A percentile compares a stretch with the other conserved stretches of the same genome.
phyloP scores from a whole-genome alignment of 37 sponge, comb jelly and placozoan genomes.

The Chondrosia reniformis region DNA sequence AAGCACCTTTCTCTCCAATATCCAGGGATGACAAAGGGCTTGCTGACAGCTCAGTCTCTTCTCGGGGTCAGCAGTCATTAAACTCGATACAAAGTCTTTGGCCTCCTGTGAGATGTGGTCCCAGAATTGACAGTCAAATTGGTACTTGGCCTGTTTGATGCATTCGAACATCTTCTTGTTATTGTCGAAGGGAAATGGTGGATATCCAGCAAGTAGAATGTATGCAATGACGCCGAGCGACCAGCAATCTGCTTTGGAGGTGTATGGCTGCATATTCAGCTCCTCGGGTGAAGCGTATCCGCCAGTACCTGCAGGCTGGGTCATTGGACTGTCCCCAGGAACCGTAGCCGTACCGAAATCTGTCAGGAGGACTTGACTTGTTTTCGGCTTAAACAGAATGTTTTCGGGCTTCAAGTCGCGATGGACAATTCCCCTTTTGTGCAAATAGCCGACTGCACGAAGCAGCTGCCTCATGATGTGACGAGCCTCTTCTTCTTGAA shows the following conservation, averaged over 20 bases:
- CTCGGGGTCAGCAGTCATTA: not conserved
- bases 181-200: slow-evolving; percentile 7
- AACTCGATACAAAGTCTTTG: slow-evolving; percentile 22
- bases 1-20: slow-evolving; percentile 7
- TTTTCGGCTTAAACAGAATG: slow-evolving; percentile 13
- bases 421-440: slow-evolving; percentile 13
- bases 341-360: slow-evolving; percentile 23
- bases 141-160: not conserved
- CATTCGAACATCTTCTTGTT: not conserved
- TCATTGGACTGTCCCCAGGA: slow-evolving; percentile 5
- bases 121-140: slow-evolving; percentile 18
- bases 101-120: slow-evolving; percentile 11
- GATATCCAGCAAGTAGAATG: slow-evolving; percentile 18
- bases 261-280: slow-evolving; percentile 6
- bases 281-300: slow-evolving; percentile 21
- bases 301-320: not conserved
- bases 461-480: slow-evolving; percentile 16
- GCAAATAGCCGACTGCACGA: not conserved
- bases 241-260: not conserved
- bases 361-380: slow-evolving; percentile 7
- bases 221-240: slow-evolving; percentile 15
- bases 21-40: slow-evolving; percentile 15
- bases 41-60: not conserved
- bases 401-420: slow-evolving; percentile 13
- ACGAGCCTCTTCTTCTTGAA: slow-evolving; percentile 13